Evolutionary conservation across 1,140 invertebrate species (phyloP).

Genomic region (Neelides sp.): DNA sequence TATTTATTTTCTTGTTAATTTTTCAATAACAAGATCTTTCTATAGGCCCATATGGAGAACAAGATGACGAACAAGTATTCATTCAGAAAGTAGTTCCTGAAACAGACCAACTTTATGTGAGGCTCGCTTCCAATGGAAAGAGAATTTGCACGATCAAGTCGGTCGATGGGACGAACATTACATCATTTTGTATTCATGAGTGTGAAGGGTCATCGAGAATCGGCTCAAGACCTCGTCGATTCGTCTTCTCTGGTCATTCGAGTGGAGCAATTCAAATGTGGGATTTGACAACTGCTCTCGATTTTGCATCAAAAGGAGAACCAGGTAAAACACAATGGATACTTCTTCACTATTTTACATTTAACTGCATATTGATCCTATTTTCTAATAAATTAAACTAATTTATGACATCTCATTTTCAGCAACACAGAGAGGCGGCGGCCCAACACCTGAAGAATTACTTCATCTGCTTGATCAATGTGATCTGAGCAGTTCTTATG

Average conservation of each 20-base stretch:
- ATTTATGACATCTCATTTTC: conserved; percentile 10
- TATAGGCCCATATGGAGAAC: conserved; percentile 86
- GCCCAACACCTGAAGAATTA: conserved; percentile 77
- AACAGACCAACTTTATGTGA: conserved; percentile 84
- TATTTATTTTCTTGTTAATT: neutral
- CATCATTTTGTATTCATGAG: conserved; percentile 91
- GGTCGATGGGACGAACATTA: conserved; percentile 86
- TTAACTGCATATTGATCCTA: conserved; percentile 1
- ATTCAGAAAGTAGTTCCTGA: conserved; percentile 95
- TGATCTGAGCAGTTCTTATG: conserved; percentile 71
- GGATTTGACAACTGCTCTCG: conserved; percentile 91
- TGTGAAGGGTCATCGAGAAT: conserved; percentile 87
- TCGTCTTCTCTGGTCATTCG: conserved; percentile 88
- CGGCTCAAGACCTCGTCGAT: conserved; percentile 73
- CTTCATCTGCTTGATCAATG: conserved; percentile 82
- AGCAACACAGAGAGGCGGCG: conserved; percentile 51
- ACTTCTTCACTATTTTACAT: conserved; percentile 1
- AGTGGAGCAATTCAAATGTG: conserved; percentile 95
- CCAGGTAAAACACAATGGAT: conserved; percentile 41
- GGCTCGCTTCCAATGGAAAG: conserved; percentile 88
- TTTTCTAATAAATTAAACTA: neutral
- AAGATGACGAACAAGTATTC: conserved; percentile 95
- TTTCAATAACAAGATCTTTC: conserved; percentile 7
- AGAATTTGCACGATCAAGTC: conserved; percentile 89
- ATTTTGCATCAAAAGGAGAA: conserved; percentile 56